Evolutionary conservation across 2,888 invertebrate species (phyloP).

Genomic region (Helleia helle): DNA sequence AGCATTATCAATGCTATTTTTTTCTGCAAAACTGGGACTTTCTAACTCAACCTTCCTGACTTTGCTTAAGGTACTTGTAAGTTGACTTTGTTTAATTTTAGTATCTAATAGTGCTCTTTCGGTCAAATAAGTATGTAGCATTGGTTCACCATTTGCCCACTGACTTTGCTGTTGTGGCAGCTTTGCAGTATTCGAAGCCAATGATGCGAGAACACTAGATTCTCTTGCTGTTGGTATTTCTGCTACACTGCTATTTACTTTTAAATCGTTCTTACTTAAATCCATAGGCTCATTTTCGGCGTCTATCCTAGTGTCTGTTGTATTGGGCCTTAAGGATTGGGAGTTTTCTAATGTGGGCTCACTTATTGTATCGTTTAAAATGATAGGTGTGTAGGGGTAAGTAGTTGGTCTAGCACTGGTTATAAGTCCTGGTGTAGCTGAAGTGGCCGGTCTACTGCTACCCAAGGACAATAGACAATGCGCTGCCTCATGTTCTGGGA

Average conservation of each 20-base stretch:
- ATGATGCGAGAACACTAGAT: constrained; percentile 75
- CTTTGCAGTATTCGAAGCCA: constrained; percentile 77
- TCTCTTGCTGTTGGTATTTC: constrained; percentile 78
- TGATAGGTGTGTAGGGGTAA: constrained; percentile 76
- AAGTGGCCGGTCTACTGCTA: constrained; percentile 69
- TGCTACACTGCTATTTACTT: constrained; percentile 40
- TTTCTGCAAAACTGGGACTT: constrained; percentile 37
- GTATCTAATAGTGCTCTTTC: constrained; percentile 81
- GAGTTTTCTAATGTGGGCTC: constrained; percentile 44
- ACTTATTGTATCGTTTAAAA: constrained; percentile 33
- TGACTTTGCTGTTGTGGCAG: constrained; percentile 72
- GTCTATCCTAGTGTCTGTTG: constrained; percentile 41
- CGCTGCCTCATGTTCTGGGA: constrained; percentile 90
- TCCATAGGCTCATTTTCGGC: constrained; percentile 73
- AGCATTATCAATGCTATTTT: constrained; percentile 22
- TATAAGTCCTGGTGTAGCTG: constrained; percentile 68
- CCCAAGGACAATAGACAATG: constrained; percentile 85
- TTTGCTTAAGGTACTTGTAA: constrained; percentile 49
- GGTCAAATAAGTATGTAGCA: constrained; percentile 82
- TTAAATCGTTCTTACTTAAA: constrained; percentile 57
- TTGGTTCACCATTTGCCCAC: constrained; percentile 75
- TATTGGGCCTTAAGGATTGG: constrained; percentile 30
- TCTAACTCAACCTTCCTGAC: constrained; percentile 49
- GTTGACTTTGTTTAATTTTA: constrained; percentile 80
- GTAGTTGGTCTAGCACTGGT: constrained; percentile 78